Conservation (phyloP, 2,797 vertebrate genomes). For the Pipistrellus pipistrellus region DNA sequence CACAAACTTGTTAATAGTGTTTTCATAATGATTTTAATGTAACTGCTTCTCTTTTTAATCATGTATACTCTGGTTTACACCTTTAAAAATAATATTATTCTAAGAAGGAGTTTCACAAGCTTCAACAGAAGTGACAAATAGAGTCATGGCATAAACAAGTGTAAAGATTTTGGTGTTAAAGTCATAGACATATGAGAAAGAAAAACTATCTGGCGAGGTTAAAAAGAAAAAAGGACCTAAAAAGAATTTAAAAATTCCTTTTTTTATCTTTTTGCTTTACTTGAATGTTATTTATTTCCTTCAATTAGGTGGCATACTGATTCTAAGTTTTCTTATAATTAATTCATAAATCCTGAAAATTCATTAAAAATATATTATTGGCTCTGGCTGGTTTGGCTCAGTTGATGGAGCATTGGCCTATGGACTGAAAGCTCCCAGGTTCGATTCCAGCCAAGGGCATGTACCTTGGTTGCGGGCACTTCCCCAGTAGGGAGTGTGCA, state of each 20-base stretch:
- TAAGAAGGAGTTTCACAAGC: not conserved
- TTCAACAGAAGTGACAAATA: not conserved
- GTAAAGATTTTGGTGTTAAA: not conserved
- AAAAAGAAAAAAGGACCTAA: not conserved
- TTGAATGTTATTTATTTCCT: conserved; percentile 8
- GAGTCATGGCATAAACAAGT: not conserved
- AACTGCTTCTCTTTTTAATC: conserved; percentile 1
- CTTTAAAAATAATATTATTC: conserved; percentile 36
- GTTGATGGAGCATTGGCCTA: too few relatives aligned
- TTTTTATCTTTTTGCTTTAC: not conserved
- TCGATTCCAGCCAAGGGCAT: too few relatives aligned
- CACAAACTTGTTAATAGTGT: not conserved
- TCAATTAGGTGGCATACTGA: conserved; percentile 2
- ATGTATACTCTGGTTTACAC: not conserved
- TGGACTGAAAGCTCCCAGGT: too few relatives aligned
- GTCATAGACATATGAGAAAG: not conserved
- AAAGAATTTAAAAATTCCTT: not conserved
- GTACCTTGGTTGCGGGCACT: too few relatives aligned
- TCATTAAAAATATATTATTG: not conserved
- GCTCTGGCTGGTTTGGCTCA: too few relatives aligned
- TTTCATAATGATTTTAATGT: conserved; percentile 1
- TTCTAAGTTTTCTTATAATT: not conserved
- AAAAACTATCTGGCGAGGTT: not conserved
- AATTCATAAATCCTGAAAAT: conserved; percentile 43
- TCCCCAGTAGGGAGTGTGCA: too few relatives aligned